Percentiles rank a stretch among this genome's conserved stretches.
Conservation (phyloP, 2,888 invertebrate species). For the Ditylenchus weischeri region DNA sequence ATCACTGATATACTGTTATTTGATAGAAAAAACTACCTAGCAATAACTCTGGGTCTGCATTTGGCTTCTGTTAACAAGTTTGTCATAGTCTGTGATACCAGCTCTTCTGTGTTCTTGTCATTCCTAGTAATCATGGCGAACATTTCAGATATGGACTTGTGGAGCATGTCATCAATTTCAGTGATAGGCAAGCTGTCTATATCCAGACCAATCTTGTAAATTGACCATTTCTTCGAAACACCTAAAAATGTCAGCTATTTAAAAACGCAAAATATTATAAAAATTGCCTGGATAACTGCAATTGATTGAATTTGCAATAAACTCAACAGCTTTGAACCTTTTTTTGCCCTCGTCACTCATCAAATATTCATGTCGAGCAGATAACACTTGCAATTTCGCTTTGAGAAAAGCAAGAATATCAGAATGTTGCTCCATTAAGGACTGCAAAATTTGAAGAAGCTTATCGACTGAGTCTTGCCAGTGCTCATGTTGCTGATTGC, state of each 20-base stretch:
- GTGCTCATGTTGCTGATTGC: no score
- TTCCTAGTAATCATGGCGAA: not conserved
- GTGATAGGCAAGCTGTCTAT: not conserved
- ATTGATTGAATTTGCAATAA: not conserved
- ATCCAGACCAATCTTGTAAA: no score
- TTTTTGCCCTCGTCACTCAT: no score
- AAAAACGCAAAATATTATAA: not conserved
- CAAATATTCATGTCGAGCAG: conserved; percentile 3
- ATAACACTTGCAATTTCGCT: not conserved
- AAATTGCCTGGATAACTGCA: not conserved
- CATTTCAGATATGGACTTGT: conserved; percentile 8
- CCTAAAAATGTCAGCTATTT: not conserved
- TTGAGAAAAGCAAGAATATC: conserved; percentile 8
- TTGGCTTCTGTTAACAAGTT: conserved; percentile 9
- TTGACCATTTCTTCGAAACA: no score
- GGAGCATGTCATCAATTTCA: conserved; percentile 13
- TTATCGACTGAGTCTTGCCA: no score
- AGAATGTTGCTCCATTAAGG: conserved; percentile 16
- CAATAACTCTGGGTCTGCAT: not conserved
- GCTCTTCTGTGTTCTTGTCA: not conserved
- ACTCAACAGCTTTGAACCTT: no score
- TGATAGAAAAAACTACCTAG: conserved; percentile 10
- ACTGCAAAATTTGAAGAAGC: not conserved
- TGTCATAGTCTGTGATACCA: not conserved
- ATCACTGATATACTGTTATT: no score